Evolutionary conservation across 2,113 vertebrate species (phyloP).

Genomic region (Tragelaphus scriptus): DNA sequence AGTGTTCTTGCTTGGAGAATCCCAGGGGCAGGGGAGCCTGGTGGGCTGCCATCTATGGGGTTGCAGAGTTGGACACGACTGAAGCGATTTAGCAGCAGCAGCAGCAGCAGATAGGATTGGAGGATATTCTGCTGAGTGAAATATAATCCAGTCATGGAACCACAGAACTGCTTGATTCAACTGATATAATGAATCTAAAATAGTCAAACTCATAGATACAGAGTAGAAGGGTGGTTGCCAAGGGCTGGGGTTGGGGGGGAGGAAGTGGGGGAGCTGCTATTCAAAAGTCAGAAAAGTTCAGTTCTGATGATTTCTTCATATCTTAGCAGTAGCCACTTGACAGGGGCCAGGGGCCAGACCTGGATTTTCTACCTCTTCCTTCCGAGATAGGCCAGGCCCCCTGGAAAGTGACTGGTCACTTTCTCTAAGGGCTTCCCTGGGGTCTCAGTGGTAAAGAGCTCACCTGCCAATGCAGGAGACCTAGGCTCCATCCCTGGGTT

Average conservation of each 20-base stretch:
- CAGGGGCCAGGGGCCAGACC: background rate
- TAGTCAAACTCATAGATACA: background rate
- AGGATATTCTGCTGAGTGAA: background rate
- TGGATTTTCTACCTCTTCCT: background rate
- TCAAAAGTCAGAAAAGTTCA: background rate
- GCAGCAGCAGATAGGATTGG: too few relatives aligned
- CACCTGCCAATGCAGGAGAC: background rate
- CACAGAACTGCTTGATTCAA: background rate
- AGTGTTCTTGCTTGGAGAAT: too few relatives aligned
- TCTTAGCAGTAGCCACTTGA: background rate
- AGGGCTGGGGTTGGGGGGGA: background rate
- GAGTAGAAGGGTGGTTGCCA: background rate
- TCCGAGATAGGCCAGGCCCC: too few relatives aligned
- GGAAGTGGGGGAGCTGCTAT: background rate
- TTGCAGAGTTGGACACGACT: too few relatives aligned
- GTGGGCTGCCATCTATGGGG: too few relatives aligned
- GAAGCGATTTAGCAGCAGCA: too few relatives aligned
- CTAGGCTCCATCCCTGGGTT: background rate
- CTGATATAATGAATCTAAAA: background rate
- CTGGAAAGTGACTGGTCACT: background rate
- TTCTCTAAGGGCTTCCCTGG: background rate
- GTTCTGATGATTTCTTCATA: background rate
- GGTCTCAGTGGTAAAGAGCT: background rate
- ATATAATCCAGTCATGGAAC: background rate
- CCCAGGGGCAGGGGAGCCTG: too few relatives aligned